Evolutionary conservation across 2,113 vertebrate genomes (phyloP).

Genomic region (Pseudonaja textilis): DNA sequence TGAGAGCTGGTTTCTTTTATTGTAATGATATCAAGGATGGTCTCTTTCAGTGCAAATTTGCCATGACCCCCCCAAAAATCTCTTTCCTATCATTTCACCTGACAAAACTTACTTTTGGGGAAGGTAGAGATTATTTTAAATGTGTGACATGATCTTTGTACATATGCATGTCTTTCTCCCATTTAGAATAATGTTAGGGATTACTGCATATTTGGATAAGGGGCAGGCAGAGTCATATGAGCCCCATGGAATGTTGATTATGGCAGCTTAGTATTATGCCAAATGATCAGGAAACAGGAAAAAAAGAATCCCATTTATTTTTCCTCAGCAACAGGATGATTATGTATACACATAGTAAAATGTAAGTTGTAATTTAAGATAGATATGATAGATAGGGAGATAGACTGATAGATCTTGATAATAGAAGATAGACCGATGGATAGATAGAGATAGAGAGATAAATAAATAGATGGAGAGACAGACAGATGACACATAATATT

Average conservation of each 20-base stretch:
- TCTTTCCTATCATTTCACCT: conserved; percentile 22
- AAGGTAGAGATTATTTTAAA: neutral
- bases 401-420: too few species aligned
- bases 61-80: neutral
- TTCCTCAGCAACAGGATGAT: neutral
- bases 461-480: neutral
- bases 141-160: neutral
- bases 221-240: neutral
- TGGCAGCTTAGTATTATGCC: neutral
- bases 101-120: neutral
- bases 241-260: neutral
- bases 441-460: neutral
- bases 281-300: neutral
- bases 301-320: neutral
- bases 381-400: too few species aligned
- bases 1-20: conserved; percentile 51
- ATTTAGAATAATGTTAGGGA: neutral
- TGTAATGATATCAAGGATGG: conserved; percentile 62
- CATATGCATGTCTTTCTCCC: neutral
- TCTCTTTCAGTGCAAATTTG: conserved; percentile 61
- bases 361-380: too few species aligned
- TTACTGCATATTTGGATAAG: neutral
- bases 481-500: neutral
- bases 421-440: too few species aligned
- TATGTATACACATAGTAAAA: neutral